Conservation (phyloP, 1,140 invertebrate species). For the Campoletis sonorensis region DNA sequence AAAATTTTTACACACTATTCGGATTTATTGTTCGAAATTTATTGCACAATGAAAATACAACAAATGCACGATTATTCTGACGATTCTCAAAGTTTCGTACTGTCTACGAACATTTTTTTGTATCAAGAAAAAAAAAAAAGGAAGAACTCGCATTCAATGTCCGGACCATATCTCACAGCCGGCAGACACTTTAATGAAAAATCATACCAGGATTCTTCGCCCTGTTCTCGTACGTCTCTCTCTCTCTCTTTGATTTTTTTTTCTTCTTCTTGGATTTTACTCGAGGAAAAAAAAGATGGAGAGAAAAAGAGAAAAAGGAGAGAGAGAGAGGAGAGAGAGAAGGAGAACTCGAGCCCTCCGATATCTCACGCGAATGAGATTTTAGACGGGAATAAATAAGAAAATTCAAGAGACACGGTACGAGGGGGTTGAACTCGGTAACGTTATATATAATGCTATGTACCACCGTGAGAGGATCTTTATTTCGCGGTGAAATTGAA, state of each 20-base stretch:
- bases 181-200: constrained; percentile 76
- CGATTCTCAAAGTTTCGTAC: no score
- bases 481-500: constrained; percentile 44
- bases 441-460: constrained; percentile 34
- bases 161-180: constrained; percentile 72
- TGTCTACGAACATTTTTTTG: constrained; percentile 48
- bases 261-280: constrained; percentile 23
- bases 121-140: constrained; percentile 44
- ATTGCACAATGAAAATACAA: no score
- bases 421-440: background rate
- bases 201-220: constrained; percentile 75
- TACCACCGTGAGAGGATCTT: constrained; percentile 35
- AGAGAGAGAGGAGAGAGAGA: background rate
- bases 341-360: constrained; percentile 50
- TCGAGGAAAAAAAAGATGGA: no score
- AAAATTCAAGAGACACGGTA: constrained; percentile 50
- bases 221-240: constrained; percentile 52
- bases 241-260: constrained; percentile 13
- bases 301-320: no score
- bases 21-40: no score
- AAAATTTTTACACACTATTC: no score
- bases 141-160: constrained; percentile 71
- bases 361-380: constrained; percentile 75
- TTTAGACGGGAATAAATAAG: constrained; percentile 76
- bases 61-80: no score